Evolutionary conservation across 2,797 vertebrate species (phyloP), one percentile per base, ranked within the genome.

Genomic region (Merluccius polli): DNA sequence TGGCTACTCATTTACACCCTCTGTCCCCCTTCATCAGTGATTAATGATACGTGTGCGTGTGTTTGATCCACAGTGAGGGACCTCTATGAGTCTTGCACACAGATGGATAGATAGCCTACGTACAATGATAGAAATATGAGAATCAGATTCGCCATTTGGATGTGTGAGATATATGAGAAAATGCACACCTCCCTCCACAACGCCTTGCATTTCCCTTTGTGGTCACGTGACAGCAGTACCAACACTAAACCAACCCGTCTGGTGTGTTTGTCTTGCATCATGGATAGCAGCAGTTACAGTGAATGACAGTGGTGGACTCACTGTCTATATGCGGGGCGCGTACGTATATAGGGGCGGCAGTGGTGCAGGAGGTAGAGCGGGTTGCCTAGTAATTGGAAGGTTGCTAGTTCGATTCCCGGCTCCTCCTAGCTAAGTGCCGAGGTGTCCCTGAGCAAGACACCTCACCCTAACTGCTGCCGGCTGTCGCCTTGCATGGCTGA

Each of bases 1-100:
- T 87, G 80, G 91, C 84, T 92, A 91, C 91, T 73, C 82, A 92
- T 93, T 92, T 86, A 92, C 90, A 78, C 77, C 71, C 31, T 75
- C 73, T 70, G 80, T 74, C 82, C 30, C 67, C n/a, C 32, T 65
- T 32, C 35, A 63, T 21, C 1, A 6, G 33, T 72, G 71, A 52
- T 2, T 73, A 2, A 65, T 65, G n/a, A 75, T 65, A 52, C 79
- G 72, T 24, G 12, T 85, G 80, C 11, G 13, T 69, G 67, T 71
- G 21, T 71, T 0, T n/a, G 52, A 59, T 59, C 52, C 6, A n/a
- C 52, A 59, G 21, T 27, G 5, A 52, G 44, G n/a, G n/a, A 27
- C 59, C 27, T 9, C n/a, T 24, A 65, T 65, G 10, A 2, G 4
- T 24, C 7, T 24, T 24, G 21, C 52, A 59, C 52, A 24, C 7